phyloP scores from a whole-genome alignment of 2,888 invertebrate genomes.

The Hirudinaria manillensis region DNA sequence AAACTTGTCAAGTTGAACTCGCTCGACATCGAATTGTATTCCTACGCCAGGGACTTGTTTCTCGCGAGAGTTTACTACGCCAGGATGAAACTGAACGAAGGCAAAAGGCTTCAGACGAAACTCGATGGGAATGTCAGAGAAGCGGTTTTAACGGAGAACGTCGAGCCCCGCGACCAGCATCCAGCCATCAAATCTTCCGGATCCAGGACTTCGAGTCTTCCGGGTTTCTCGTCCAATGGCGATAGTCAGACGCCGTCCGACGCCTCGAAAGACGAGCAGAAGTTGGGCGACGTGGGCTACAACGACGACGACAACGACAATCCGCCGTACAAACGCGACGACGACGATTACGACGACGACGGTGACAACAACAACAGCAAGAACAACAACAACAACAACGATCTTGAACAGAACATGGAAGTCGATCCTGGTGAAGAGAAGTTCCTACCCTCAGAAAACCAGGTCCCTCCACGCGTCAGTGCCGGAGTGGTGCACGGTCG shows the following conservation, averaged over 20 bases:
- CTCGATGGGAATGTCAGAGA: neutral
- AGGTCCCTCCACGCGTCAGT: too few species aligned
- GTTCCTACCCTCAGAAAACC: neutral
- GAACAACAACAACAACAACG: neutral
- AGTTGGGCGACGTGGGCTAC: neutral
- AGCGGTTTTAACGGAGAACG: slow-evolving; percentile 5
- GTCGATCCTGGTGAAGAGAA: neutral
- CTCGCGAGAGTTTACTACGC: slow-evolving; percentile 27
- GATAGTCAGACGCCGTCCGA: neutral
- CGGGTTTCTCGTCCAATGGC: neutral
- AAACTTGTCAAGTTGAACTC: slow-evolving; percentile 20
- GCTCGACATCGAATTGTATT: slow-evolving; percentile 32
- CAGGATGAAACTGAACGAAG: neutral
- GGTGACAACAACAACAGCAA: neutral
- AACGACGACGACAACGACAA: slow-evolving; percentile 1
- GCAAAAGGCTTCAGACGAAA: neutral
- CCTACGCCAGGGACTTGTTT: slow-evolving; percentile 33
- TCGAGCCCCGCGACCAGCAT: neutral
- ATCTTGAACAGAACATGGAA: neutral
- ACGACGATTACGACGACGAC: slow-evolving; percentile 8
- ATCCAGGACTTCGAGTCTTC: neutral
- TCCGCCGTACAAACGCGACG: neutral
- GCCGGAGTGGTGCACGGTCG: too few species aligned
- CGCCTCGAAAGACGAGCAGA: neutral
- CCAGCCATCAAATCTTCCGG: neutral